A percentile compares a stretch with the other conserved stretches of the same genome.
These are phyloP conservation scores for Choloepus didactylus DNA, from an alignment of 2,797 vertebrate genomes.

Conservation along the genomic window DNA sequence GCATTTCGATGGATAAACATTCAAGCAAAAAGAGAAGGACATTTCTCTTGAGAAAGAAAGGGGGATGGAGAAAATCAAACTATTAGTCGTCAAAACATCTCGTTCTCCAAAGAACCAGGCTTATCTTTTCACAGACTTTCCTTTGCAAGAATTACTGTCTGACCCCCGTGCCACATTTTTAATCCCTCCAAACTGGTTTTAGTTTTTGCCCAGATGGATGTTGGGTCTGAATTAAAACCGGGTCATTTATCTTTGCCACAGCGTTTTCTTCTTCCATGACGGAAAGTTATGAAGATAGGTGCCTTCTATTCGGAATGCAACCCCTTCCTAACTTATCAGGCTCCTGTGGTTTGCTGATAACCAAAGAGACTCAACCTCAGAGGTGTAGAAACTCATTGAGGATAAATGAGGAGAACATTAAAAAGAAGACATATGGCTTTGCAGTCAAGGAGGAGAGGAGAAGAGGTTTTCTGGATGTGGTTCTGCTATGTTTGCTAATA, in stretches of 20 bases:
- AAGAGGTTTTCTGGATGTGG: accelerated
- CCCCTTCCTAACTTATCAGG: neutral
- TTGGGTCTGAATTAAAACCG: neutral
- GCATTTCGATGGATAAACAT: neutral
- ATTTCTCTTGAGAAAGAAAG: neutral
- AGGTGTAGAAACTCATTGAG: neutral
- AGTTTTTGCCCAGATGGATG: conserved; percentile 75
- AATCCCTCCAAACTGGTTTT: conserved; percentile 49
- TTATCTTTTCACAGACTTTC: neutral
- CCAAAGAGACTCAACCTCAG: neutral
- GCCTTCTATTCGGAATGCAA: neutral
- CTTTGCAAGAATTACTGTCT: neutral
- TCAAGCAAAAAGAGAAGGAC: neutral
- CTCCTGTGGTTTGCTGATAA: conserved; percentile 33
- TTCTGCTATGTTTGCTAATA: neutral
- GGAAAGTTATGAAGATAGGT: neutral
- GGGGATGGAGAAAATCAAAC: conserved; percentile 39
- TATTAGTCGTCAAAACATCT: neutral
- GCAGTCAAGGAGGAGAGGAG: neutral
- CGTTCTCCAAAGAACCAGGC: neutral
- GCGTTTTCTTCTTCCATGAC: neutral
- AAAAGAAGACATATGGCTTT: neutral
- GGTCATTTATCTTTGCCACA: conserved; percentile 66
- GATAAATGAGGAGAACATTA: conserved; percentile 18
- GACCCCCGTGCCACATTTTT: neutral